Conservation (phyloP, 2,888 invertebrate species). For the Uropetala carovei region DNA sequence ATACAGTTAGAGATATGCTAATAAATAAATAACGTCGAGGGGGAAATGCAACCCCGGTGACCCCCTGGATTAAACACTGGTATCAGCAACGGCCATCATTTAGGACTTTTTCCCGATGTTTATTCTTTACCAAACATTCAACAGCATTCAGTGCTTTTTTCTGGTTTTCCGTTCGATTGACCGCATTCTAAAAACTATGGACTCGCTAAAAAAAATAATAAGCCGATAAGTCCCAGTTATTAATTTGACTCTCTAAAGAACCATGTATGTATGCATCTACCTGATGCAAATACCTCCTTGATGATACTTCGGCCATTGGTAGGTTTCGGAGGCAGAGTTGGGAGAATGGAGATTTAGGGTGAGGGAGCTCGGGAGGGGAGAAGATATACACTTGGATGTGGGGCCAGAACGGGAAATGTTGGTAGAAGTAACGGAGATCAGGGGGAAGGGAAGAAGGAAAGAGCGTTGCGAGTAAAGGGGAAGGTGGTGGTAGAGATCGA, state of each 20-base stretch:
- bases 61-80: no score
- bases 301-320: background rate
- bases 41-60: no score
- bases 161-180: no score
- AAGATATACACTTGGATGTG: constrained; percentile 30
- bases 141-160: no score
- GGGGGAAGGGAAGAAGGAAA: constrained; percentile 12
- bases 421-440: background rate
- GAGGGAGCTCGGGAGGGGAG: background rate
- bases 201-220: no score
- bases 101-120: no score
- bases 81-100: no score
- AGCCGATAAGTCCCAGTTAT: no score
- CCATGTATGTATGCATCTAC: background rate
- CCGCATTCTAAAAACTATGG: no score
- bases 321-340: background rate
- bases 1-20: no score
- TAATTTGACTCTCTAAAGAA: background rate
- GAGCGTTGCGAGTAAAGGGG: constrained; percentile 40
- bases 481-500: constrained; percentile 30
- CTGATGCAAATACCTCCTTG: background rate
- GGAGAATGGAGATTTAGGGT: constrained; percentile 16
- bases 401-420: constrained; percentile 37
- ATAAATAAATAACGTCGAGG: no score
- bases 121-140: no score